A percentile compares a stretch with the other conserved stretches of the same genome.
Evolutionary conservation across 2,113 vertebrate genomes (phyloP).

Genomic region (Microcebus jonahi): DNA sequence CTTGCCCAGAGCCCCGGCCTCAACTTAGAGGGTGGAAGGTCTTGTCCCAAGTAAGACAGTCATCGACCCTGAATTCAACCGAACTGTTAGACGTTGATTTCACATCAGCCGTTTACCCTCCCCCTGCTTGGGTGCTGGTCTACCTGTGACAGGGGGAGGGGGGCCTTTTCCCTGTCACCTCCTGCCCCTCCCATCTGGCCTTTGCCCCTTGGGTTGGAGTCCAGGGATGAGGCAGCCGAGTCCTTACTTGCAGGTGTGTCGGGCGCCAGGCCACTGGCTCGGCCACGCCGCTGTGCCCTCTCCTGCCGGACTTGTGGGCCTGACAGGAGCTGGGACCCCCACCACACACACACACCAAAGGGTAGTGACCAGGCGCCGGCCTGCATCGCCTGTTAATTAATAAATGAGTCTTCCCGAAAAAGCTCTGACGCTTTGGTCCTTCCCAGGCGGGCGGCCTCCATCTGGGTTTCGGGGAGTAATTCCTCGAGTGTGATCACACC

Average conservation of each 20-base stretch:
- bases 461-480: not conserved
- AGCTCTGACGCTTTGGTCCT: not conserved
- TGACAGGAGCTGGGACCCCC: fast-evolving
- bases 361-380: not conserved
- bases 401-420: fast-evolving
- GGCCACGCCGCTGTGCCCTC: not conserved
- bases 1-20: not conserved
- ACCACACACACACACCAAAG: not conserved
- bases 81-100: no score
- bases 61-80: fast-evolving
- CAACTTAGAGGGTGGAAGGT: not conserved
- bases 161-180: fast-evolving
- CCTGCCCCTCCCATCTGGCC: not conserved
- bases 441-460: not conserved
- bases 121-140: not conserved
- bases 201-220: not conserved
- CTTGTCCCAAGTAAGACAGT: not conserved
- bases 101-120: fast-evolving
- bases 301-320: no score
- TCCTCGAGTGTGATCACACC: no score
- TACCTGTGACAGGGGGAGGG: not conserved
- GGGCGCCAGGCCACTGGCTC: not conserved
- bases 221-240: not conserved
- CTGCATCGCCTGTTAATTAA: fast-evolving
- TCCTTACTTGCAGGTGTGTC: no score